Evolutionary conservation across 1,140 invertebrate species (phyloP), one percentile per base, ranked within the genome.

Genomic region (Drosophila eugracilis): DNA sequence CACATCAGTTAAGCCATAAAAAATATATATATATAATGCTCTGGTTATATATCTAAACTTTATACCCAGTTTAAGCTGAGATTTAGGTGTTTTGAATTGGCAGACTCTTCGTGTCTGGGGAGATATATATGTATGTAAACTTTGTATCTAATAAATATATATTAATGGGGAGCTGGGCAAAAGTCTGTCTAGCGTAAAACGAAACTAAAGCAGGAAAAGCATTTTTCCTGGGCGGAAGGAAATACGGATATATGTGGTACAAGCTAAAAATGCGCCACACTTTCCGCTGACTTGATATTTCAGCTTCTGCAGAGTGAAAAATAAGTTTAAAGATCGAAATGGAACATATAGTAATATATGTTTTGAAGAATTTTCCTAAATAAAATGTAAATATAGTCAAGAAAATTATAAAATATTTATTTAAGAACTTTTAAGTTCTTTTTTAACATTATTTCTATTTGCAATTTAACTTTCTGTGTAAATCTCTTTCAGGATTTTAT

Each of bases 141-240:
- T 22, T 32, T 44, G 58, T 62, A 24, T 22, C 4, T 24, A 41
- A 36, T 42, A 59, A 12, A 48, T 22, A 12, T 30, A 36, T 57
- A 39, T 39, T 53, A 65, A 37, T 60, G 44, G 19, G 44, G 19
- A 24, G 59, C 45, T 65, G 15, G 37, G 28, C 30, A 12, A 49
- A 74, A 83, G 47, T 71, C 75, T 65, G 39, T 84, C 60, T 83
- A 84, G 70, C 79, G 79, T 65, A 78, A 84, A 53, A 54, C 15
- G 9, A 36, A 32, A 17, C 24, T 12, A 49, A 52, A 48, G 54
- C 19, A 21, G 44, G 26, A 60, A 58, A 62, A 52, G 54, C n/a
- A n/a, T 32, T 66, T 53, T 83, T 83, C 79, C 78, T 78, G 42
- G 73, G 73, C 75, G 66, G 53, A 47, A 77, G 75, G 53, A 78